Conservation (phyloP, 2,797 vertebrate species). For the Lepus oiostolus region DNA sequence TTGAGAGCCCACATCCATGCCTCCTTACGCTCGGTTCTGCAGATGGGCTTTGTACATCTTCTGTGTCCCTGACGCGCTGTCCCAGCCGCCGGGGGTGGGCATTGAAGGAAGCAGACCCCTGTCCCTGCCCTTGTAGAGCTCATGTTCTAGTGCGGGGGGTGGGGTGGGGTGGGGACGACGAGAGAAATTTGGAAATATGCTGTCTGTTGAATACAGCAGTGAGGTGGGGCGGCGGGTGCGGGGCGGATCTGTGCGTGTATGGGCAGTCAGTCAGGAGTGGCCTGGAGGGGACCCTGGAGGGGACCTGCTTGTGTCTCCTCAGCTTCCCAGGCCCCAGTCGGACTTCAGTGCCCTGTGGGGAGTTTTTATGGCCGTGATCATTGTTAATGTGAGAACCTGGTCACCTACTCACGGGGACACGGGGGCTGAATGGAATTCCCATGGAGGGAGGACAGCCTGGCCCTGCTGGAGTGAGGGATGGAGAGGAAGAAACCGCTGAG, state of each 20-base stretch:
- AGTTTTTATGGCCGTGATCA: constrained; percentile 24
- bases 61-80: background rate
- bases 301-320: no score
- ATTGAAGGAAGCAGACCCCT: background rate
- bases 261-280: no score
- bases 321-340: background rate
- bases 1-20: background rate
- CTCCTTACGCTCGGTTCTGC: background rate
- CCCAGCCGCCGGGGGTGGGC: background rate
- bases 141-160: background rate
- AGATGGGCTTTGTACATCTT: background rate
- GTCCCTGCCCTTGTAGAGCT: background rate
- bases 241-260: no score
- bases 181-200: background rate
- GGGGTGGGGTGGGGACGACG: no score
- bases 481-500: background rate
- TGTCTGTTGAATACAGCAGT: background rate
- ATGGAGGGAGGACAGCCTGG: background rate
- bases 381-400: background rate
- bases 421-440: background rate
- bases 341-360: constrained; percentile 36
- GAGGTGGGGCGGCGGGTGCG: background rate
- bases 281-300: no score
- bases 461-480: background rate
- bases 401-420: background rate